These are phyloP conservation scores for Scaptodrosophila lebanonensis DNA, from an alignment of 1,140 invertebrate species.

Conservation along the genomic window DNA sequence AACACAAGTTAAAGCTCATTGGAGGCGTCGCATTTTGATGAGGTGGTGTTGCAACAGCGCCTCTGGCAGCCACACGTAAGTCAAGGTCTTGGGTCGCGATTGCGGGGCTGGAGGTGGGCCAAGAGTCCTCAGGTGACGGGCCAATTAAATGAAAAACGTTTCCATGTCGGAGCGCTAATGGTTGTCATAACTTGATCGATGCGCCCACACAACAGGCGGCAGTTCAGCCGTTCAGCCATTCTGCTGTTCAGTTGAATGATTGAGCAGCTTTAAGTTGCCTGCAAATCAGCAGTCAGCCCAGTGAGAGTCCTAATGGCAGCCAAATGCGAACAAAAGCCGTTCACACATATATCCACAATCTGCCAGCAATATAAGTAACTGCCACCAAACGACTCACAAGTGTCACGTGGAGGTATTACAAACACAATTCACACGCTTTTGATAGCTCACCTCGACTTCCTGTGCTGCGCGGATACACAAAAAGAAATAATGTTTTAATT, in stretches of 20 bases:
- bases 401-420: slow-evolving; percentile 7
- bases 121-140: background rate
- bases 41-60: too few species aligned
- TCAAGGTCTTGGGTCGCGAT: background rate
- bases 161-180: slow-evolving; percentile 40
- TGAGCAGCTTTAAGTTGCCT: slow-evolving; percentile 29
- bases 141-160: slow-evolving; percentile 67
- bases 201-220: slow-evolving; percentile 30
- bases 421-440: slow-evolving; percentile 24
- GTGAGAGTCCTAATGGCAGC: too few species aligned
- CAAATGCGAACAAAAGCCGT: too few species aligned
- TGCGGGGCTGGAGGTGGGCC: background rate
- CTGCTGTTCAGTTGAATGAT: slow-evolving; percentile 7
- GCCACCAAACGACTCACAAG: slow-evolving; percentile 17
- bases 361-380: too few species aligned
- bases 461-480: slow-evolving; percentile 8
- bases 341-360: too few species aligned
- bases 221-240: background rate
- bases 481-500: too few species aligned
- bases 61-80: slow-evolving; percentile 4
- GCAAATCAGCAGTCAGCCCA: background rate
- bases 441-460: slow-evolving; percentile 35
- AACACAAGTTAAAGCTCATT: too few species aligned
- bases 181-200: slow-evolving; percentile 61
- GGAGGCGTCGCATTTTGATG: too few species aligned